Evolutionary conservation across 2,113 vertebrate species (phyloP).

Genomic region (Ciconia boyciana): DNA sequence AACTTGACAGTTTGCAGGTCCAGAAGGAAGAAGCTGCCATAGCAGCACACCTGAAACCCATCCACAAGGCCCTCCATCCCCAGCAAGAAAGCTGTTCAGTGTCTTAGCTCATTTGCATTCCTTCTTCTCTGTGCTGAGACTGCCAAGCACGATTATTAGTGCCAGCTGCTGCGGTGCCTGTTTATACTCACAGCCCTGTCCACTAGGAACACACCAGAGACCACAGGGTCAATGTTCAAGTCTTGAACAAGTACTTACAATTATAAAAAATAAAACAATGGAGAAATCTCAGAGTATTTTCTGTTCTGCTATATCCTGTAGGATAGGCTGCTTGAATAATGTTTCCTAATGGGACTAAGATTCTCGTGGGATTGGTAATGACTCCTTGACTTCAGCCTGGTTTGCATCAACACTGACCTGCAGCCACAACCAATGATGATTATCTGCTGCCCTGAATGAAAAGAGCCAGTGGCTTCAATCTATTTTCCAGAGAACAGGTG

Average conservation of each 20-base stretch:
- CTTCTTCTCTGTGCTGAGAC: neutral
- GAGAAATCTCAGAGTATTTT: neutral
- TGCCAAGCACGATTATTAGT: neutral
- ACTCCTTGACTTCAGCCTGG: neutral
- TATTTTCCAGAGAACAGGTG: slow-evolving; percentile 1
- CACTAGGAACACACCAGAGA: neutral
- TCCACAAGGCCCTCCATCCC: neutral
- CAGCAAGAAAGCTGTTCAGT: neutral
- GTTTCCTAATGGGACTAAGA: neutral
- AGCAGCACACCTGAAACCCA: slow-evolving; percentile 17
- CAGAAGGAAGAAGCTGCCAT: neutral
- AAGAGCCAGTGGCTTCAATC: neutral
- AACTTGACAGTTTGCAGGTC: neutral
- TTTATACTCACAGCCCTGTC: neutral
- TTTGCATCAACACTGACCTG: neutral
- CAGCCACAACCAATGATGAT: neutral
- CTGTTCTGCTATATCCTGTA: neutral
- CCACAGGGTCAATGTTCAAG: neutral
- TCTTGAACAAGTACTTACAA: neutral
- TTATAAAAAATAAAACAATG: neutral
- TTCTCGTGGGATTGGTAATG: neutral
- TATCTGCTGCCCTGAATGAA: neutral
- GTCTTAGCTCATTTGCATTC: neutral
- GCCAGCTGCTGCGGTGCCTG: slow-evolving; percentile 5
- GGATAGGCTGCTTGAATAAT: neutral